Conservation (phyloP, 2,797 vertebrate species). For the Enoplosus armatus region DNA sequence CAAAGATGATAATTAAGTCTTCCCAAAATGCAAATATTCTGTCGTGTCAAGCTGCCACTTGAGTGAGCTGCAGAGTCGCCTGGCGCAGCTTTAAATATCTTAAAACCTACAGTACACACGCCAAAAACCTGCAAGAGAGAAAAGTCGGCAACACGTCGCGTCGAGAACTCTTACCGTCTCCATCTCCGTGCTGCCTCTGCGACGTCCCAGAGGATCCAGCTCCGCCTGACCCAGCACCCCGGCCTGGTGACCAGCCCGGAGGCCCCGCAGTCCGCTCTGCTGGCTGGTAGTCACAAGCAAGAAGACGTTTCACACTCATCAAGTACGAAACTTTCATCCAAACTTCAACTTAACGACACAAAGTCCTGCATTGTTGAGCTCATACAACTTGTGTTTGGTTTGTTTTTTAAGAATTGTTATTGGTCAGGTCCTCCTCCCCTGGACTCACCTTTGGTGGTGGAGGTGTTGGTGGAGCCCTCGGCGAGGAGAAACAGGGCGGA, state of each 20-base stretch:
- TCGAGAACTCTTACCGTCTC: constrained; percentile 80
- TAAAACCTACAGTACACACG: background rate
- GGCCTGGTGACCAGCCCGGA: constrained; percentile 56
- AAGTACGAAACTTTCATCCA: background rate
- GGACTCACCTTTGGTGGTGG: constrained; percentile 72
- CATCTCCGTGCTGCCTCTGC: constrained; percentile 87
- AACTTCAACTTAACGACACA: background rate
- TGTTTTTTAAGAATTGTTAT: background rate
- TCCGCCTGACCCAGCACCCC: constrained; percentile 54
- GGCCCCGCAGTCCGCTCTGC: constrained; percentile 59
- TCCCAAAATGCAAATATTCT: background rate
- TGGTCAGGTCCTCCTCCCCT: no score
- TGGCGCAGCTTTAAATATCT: background rate
- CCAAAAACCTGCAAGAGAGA: no score
- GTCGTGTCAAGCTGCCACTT: background rate
- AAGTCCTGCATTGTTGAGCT: background rate
- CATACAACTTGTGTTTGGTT: background rate
- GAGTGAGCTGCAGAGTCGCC: background rate
- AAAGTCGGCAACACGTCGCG: no score
- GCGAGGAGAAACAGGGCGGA: constrained; percentile 89
- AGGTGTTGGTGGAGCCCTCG: constrained; percentile 87
- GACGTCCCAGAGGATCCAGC: constrained; percentile 31
- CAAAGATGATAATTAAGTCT: background rate
- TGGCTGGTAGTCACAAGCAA: constrained; percentile 39
- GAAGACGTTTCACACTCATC: background rate